Conservation (phyloP, 2,113 vertebrate genomes). For the Pituophis catenifer region DNA sequence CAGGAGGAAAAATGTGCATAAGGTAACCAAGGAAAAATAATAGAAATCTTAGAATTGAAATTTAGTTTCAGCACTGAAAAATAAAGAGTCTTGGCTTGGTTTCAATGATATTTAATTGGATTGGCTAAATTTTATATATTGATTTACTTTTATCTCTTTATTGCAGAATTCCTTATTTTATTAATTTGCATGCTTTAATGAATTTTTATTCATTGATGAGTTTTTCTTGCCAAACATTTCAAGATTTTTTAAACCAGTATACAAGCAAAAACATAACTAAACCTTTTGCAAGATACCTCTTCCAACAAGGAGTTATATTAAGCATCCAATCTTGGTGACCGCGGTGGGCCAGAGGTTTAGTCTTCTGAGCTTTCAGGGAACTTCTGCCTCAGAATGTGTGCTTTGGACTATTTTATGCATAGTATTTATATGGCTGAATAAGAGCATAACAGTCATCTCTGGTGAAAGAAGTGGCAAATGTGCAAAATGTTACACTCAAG, state of each 20-base stretch:
- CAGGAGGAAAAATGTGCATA: not conserved
- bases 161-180: not conserved
- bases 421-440: not conserved
- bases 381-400: not conserved
- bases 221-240: not conserved
- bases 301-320: not conserved
- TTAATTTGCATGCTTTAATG: not conserved
- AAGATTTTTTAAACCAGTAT: not conserved
- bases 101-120: not conserved
- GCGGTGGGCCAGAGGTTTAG: not conserved
- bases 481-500: not conserved
- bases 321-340: not conserved
- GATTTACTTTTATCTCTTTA: not conserved
- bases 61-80: not conserved
- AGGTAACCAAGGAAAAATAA: conserved; percentile 9
- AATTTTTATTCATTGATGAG: not conserved
- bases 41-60: rapidly evolving
- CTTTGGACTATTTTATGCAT: not conserved
- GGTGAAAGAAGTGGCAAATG: not conserved
- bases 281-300: not conserved
- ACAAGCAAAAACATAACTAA: not conserved
- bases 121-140: not conserved
- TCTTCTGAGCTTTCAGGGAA: not conserved
- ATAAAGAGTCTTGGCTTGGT: not conserved
- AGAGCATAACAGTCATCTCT: not conserved